Conservation (phyloP, 2,888 invertebrate genomes). For the Dorcus parallelipipedus region DNA sequence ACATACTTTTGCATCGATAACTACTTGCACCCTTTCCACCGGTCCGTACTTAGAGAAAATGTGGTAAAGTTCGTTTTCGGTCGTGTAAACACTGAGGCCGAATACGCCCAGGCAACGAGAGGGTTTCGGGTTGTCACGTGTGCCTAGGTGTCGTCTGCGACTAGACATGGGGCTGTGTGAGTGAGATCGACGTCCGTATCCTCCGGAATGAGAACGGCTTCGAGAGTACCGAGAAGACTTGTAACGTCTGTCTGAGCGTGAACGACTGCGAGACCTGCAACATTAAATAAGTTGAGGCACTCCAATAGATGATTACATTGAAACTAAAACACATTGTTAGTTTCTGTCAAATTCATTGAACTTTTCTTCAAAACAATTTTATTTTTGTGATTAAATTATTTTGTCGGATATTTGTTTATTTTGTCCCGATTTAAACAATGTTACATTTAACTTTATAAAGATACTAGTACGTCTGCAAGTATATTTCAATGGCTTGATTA, state of each 20-base stretch:
- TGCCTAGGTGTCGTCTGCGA: constrained; percentile 73
- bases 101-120: constrained; percentile 92
- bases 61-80: constrained; percentile 87
- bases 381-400: too few species aligned
- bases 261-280: constrained; percentile 59
- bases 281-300: not conserved
- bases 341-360: too few species aligned
- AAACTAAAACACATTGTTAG: too few species aligned
- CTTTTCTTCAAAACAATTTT: too few species aligned
- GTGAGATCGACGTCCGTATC: constrained; percentile 59
- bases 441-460: too few species aligned
- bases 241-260: constrained; percentile 55
- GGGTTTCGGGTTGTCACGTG: constrained; percentile 82
- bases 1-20: constrained; percentile 89
- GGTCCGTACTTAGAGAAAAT: constrained; percentile 91
- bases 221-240: constrained; percentile 61
- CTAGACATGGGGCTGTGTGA: constrained; percentile 82
- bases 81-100: constrained; percentile 89
- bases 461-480: too few species aligned
- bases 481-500: too few species aligned
- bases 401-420: too few species aligned
- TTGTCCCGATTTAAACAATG: too few species aligned
- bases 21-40: constrained; percentile 89
- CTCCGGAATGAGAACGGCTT: constrained; percentile 58
- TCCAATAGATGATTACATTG: too few species aligned